A percentile compares a stretch with the other conserved stretches of the same genome.
Evolutionary conservation across 2,113 vertebrate genomes (phyloP).

Genomic region (Catagonus wagneri): DNA sequence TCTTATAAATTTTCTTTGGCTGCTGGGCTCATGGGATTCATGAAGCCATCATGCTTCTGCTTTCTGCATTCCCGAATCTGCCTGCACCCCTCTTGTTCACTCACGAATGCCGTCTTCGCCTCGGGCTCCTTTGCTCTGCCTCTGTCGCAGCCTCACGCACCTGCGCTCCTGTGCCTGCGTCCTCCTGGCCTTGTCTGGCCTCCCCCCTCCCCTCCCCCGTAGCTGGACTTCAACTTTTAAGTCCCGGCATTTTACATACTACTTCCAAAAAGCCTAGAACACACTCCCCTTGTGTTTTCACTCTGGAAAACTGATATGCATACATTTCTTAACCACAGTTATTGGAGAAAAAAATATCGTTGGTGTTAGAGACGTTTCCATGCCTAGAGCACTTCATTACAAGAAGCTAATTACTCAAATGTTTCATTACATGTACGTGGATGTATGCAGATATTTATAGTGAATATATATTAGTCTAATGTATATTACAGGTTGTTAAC

Average conservation of each 20-base stretch:
- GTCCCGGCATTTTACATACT: too few relatives aligned
- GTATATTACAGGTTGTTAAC: too few relatives aligned
- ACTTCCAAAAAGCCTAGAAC: not conserved
- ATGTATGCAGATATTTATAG: too few relatives aligned
- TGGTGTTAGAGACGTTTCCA: not conserved
- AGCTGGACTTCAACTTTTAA: not conserved
- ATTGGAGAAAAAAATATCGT: not conserved
- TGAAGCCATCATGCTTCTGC: not conserved
- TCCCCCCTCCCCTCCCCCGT: not conserved
- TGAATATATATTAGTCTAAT: too few relatives aligned
- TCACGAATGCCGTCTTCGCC: fast-evolving
- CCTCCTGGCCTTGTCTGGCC: not conserved
- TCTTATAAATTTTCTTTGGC: not conserved
- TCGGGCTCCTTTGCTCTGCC: fast-evolving
- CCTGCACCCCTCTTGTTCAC: not conserved
- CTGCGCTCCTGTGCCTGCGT: fast-evolving
- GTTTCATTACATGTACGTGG: too few relatives aligned
- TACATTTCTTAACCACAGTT: not conserved
- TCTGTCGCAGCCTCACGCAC: not conserved
- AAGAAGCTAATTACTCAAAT: not conserved
- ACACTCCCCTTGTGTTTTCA: not conserved
- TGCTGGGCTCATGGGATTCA: not conserved
- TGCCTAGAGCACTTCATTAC: not conserved
- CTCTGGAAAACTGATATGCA: not conserved
- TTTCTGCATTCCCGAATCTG: fast-evolving